A percentile compares a stretch with the other conserved stretches of the same genome.
These are phyloP conservation scores for Loris lydekkerianus DNA, from an alignment of 2,797 vertebrate species.

Conservation along the genomic window DNA sequence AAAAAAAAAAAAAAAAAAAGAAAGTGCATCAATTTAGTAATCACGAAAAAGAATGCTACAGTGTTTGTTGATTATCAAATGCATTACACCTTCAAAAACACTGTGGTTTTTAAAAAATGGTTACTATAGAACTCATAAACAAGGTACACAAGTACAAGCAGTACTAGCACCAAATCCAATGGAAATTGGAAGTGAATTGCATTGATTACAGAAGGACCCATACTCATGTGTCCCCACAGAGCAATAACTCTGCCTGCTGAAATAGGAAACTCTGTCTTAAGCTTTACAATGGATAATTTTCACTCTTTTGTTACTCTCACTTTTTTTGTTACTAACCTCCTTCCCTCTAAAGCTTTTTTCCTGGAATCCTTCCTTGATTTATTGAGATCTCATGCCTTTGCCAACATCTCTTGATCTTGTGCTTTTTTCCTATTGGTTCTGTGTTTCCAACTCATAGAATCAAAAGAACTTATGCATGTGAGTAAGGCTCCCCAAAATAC, in stretches of 20 bases:
- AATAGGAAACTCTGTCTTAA: background rate
- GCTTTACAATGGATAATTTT: background rate
- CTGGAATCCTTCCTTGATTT: background rate
- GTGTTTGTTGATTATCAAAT: background rate
- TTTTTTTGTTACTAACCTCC: background rate
- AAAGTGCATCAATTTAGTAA: background rate
- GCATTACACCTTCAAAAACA: background rate
- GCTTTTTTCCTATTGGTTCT: background rate
- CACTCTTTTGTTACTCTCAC: conserved; percentile 7
- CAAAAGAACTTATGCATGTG: background rate
- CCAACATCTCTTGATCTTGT: background rate
- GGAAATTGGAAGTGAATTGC: background rate
- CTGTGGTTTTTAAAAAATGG: background rate
- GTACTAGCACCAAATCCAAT: background rate
- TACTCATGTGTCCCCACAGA: background rate
- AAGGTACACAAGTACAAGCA: background rate
- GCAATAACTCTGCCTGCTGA: background rate
- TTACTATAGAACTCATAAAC: background rate
- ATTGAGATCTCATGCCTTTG: background rate
- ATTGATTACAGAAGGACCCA: background rate
- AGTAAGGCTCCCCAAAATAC: background rate
- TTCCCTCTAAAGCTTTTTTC: conserved; percentile 11
- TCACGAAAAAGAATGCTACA: background rate
- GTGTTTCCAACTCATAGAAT: background rate
- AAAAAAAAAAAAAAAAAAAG: background rate